phyloP scores from a whole-genome alignment of 2,888 invertebrate species.

The Ditula angustiorana region DNA sequence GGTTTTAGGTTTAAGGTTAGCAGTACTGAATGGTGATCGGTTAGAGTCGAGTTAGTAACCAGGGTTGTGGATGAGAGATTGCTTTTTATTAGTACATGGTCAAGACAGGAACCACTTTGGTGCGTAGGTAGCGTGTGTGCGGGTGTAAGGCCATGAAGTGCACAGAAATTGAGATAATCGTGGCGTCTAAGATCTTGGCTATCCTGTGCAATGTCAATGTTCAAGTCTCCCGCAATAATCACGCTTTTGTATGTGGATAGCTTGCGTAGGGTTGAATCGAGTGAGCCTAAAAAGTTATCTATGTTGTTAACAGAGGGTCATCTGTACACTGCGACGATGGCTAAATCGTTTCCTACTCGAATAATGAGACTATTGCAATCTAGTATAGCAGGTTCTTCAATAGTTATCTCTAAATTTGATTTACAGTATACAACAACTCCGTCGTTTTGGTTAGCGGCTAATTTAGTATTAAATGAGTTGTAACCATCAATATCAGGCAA shows the following conservation, averaged over 20 bases:
- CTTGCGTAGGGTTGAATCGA: neutral
- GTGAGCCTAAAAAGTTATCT: conserved; percentile 8
- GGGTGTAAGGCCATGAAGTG: conserved; percentile 11
- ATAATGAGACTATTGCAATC: conserved; percentile 13
- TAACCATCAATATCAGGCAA: neutral
- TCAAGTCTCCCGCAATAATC: conserved; percentile 16
- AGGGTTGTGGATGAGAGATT: conserved; percentile 1
- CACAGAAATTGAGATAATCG: conserved; percentile 18
- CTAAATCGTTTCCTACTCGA: conserved; percentile 1
- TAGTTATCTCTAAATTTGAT: neutral
- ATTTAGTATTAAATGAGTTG: neutral
- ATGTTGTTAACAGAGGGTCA: conserved; percentile 12
- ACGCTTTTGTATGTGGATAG: neutral
- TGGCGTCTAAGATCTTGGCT: neutral
- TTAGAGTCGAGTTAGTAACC: neutral
- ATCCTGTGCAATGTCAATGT: conserved; percentile 9
- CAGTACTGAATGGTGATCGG: neutral
- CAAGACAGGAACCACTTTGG: conserved; percentile 2
- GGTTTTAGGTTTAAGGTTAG: neutral
- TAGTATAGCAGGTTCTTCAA: neutral
- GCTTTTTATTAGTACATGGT: conserved; percentile 15
- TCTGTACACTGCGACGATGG: conserved; percentile 14
- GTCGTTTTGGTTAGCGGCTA: neutral
- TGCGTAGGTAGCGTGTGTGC: conserved; percentile 11
- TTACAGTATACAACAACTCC: neutral